A percentile compares a stretch with the other conserved stretches of the same genome.
Evolutionary conservation across 2,113 vertebrate species (phyloP).

Genomic region (Psephotus haematonotus): DNA sequence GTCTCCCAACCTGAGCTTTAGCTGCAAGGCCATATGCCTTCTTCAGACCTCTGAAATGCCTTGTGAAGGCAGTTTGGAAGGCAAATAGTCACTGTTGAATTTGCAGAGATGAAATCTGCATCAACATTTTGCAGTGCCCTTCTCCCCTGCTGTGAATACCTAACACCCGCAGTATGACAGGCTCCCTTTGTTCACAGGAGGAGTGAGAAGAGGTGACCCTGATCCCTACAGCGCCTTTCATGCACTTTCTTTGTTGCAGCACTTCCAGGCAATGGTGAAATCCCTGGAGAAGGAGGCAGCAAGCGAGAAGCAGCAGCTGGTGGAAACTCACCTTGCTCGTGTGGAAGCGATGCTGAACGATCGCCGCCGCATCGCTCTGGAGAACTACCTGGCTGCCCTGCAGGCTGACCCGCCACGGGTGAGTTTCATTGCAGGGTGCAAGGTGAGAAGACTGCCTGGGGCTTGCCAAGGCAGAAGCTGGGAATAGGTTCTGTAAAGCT

Average conservation of each 20-base stretch:
- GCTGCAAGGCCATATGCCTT: background rate
- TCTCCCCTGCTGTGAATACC: background rate
- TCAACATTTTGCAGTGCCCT: background rate
- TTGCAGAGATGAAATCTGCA: background rate
- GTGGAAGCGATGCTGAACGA: slow-evolving; percentile 97
- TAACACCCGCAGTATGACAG: background rate
- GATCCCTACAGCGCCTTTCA: background rate
- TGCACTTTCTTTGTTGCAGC: slow-evolving; percentile 63
- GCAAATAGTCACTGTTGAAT: background rate
- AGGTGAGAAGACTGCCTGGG: background rate
- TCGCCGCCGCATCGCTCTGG: slow-evolving; percentile 89
- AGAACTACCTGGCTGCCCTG: slow-evolving; percentile 94
- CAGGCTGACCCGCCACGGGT: slow-evolving; percentile 91
- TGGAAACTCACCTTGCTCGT: slow-evolving; percentile 94
- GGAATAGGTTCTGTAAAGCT: background rate
- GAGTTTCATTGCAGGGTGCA: background rate
- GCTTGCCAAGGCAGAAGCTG: background rate
- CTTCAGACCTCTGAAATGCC: background rate
- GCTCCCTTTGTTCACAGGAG: background rate
- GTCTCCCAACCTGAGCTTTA: background rate
- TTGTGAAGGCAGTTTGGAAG: background rate
- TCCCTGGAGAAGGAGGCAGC: slow-evolving; percentile 96
- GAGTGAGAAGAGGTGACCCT: background rate
- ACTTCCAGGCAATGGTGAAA: slow-evolving; percentile 96
- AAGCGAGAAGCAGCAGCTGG: slow-evolving; percentile 97